These are phyloP conservation scores for Drosophila kurseongensis DNA, from an alignment of 1,140 invertebrate species.

Conservation along the genomic window DNA sequence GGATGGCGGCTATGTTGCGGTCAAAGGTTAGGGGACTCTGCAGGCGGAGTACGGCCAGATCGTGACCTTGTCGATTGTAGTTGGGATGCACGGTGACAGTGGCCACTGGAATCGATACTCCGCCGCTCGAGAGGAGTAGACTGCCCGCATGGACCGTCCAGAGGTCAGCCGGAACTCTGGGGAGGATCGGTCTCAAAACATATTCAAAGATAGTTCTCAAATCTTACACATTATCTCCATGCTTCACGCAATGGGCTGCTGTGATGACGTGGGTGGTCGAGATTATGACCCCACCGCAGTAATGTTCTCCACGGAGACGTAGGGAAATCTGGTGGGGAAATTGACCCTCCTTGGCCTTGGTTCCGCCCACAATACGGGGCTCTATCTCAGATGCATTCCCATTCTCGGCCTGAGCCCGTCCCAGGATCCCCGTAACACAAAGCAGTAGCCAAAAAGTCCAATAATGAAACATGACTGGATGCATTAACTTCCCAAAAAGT, in stretches of 20 bases:
- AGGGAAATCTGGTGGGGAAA: constrained; percentile 86
- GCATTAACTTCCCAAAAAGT: background rate
- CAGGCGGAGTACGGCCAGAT: constrained; percentile 85
- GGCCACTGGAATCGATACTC: constrained; percentile 34
- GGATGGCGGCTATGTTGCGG: constrained; percentile 71
- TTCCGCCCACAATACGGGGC: constrained; percentile 85
- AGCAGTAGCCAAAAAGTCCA: background rate
- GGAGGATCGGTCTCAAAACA: background rate
- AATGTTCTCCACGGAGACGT: constrained; percentile 66
- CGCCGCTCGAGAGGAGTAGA: constrained; percentile 38
- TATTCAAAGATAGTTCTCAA: no score
- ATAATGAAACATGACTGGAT: background rate
- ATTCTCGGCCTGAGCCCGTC: background rate
- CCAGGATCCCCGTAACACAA: background rate
- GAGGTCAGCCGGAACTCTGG: constrained; percentile 11
- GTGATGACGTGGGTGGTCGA: constrained; percentile 85
- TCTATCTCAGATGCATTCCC: background rate
- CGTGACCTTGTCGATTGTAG: constrained; percentile 56
- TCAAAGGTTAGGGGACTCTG: constrained; percentile 64
- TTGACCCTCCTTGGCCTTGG: constrained; percentile 71
- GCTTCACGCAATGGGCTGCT: constrained; percentile 86
- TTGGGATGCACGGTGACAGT: constrained; percentile 72
- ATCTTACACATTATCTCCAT: constrained; percentile 36
- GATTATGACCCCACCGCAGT: constrained; percentile 87
- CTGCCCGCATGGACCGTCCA: constrained; percentile 57